Evolutionary conservation across 2,797 vertebrate genomes (phyloP).

Genomic region (Neosilurus mollespiculum): DNA sequence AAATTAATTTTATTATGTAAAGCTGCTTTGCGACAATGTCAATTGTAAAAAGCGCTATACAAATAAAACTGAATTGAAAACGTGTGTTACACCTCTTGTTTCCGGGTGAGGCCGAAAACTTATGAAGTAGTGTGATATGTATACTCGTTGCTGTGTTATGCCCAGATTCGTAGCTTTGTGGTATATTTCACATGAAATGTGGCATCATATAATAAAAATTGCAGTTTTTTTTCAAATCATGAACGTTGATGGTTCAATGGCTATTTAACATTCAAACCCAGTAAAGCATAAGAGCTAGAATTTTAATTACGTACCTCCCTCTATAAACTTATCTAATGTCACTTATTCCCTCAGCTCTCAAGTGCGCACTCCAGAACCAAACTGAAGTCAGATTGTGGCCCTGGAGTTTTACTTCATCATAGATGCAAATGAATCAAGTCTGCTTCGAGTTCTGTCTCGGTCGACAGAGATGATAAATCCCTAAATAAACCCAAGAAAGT

Average conservation of each 20-base stretch:
- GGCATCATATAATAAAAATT: neutral
- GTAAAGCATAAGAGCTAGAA: neutral
- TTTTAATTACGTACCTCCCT: slow-evolving; percentile 1
- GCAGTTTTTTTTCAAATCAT: neutral
- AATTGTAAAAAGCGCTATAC: no score
- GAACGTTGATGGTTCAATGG: neutral
- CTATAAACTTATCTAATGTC: neutral
- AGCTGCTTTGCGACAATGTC: no score
- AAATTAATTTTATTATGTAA: no score
- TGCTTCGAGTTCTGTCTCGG: neutral
- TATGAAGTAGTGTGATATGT: no score
- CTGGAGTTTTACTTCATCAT: slow-evolving; percentile 4
- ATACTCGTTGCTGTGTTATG: neutral
- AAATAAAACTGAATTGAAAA: no score
- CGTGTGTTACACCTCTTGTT: no score
- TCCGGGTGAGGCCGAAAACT: no score
- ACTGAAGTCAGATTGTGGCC: neutral
- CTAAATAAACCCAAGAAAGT: slow-evolving; percentile 3
- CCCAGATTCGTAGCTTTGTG: no score
- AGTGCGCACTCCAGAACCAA: neutral
- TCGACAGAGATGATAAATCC: neutral
- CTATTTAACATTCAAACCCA: neutral
- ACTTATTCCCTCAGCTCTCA: neutral
- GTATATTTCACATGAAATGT: neutral
- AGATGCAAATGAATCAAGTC: neutral